Conservation (phyloP, 2,888 invertebrate genomes). For the Calameuta pallipes region DNA sequence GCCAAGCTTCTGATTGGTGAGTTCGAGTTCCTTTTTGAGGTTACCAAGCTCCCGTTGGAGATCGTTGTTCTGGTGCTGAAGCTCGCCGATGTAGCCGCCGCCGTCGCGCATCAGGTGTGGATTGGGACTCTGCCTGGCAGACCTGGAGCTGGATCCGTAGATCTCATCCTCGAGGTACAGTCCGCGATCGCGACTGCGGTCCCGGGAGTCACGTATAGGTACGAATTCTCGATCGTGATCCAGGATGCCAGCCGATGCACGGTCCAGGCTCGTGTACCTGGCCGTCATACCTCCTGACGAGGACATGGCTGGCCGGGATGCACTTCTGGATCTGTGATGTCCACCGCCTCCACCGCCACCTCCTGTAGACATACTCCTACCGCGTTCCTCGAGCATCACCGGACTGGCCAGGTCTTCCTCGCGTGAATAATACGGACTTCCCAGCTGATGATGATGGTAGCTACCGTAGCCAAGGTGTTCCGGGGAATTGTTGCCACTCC, state of each 20-base stretch:
- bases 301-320: constrained; percentile 76
- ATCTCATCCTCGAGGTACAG: constrained; percentile 78
- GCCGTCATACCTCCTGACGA: constrained; percentile 65
- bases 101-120: constrained; percentile 73
- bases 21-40: constrained; percentile 92
- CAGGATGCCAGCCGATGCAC: constrained; percentile 74
- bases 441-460: constrained; percentile 65
- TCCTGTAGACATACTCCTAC: constrained; percentile 69
- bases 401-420: constrained; percentile 89
- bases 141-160: constrained; percentile 74
- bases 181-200: constrained; percentile 74
- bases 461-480: constrained; percentile 68
- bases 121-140: constrained; percentile 79
- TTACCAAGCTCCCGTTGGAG: constrained; percentile 92
- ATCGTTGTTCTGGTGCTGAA: constrained; percentile 94
- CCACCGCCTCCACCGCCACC: constrained; percentile 75
- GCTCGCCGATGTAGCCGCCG: constrained; percentile 83
- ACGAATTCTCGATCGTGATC: constrained; percentile 90
- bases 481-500: constrained; percentile 73
- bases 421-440: constrained; percentile 66
- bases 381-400: constrained; percentile 83
- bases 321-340: constrained; percentile 83
- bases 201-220: constrained; percentile 82
- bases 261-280: constrained; percentile 79
- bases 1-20: constrained; percentile 96